Evolutionary conservation across 2,797 vertebrate genomes (phyloP), one percentile per base, ranked within the genome.

Genomic region (Alauda arvensis): DNA sequence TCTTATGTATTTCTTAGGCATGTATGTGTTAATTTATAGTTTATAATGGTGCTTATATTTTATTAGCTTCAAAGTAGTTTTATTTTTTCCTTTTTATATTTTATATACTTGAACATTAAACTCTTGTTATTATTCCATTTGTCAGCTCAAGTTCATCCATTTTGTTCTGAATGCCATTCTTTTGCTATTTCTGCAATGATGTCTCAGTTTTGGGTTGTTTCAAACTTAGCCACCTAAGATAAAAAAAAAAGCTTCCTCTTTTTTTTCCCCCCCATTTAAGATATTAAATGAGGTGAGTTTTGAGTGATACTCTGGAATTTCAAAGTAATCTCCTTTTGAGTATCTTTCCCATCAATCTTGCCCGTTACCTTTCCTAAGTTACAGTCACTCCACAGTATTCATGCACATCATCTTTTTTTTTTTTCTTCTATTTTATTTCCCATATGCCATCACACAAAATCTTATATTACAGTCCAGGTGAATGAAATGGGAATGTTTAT

Each of bases 301-400:
- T 79, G 37, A 48, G 13, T 40, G 61, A 62, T 24, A 60, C 60
- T 75, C 28, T 76, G 56, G 15, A 79, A 45, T 63, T 79, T 48
- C 12, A 40, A 51, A 33, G 8, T 21, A 77, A 52, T 61, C 0
- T 0, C 9, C 10, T 78, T 43, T 45, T 0, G 1, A 16, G 3
- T 29, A 43, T 34, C 20, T 67, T 74, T 77, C 8, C 14, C 10
- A 40, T 37, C 8, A n/a, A 12, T 37, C 42, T 77, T 85, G 46
- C 1, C 26, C 1, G 1, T 46, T 89, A 42, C 4, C 1, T 85
- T 75, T 71, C 18, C 19, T 77, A 52, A 67, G 15, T 12, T 52
- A 18, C 8, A 37, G 17, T 56, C 18, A 45, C 10, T 48, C 8
- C 45, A 26, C 5, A 43, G 14, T 53, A 68, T 55, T 88, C 6